Evolutionary conservation across 1,140 invertebrate species (phyloP).

Genomic region (Brachionus plicatilis): DNA sequence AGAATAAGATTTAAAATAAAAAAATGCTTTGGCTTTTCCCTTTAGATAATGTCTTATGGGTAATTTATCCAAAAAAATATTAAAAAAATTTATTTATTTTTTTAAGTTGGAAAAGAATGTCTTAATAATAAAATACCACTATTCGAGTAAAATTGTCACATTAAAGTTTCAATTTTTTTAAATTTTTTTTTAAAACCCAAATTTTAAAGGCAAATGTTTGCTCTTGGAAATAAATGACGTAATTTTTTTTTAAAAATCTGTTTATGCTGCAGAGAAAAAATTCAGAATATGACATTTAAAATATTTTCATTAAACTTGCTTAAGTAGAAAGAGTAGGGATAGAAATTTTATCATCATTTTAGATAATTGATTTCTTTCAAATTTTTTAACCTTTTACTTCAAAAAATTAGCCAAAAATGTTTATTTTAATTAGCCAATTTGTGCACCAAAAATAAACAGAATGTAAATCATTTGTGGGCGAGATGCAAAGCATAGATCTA

Average conservation of each 20-base stretch:
- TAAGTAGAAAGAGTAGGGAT: too few species aligned
- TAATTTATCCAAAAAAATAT: too few species aligned
- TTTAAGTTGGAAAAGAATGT: too few species aligned
- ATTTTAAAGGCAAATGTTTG: background rate
- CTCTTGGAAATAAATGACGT: background rate
- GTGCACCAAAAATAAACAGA: background rate
- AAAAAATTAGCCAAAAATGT: background rate
- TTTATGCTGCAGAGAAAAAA: background rate
- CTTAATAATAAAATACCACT: too few species aligned
- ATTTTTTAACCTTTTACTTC: background rate
- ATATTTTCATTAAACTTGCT: background rate
- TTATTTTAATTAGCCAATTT: background rate
- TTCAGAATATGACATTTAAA: background rate
- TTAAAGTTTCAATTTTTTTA: too few species aligned
- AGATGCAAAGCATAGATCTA: background rate
- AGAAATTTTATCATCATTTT: too few species aligned
- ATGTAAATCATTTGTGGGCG: background rate
- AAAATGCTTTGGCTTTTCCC: too few species aligned
- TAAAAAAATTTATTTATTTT: too few species aligned
- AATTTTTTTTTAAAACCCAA: too few species aligned
- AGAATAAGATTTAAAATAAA: too few species aligned
- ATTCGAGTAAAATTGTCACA: too few species aligned
- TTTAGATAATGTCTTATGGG: too few species aligned
- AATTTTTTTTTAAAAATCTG: background rate
- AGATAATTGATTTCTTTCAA: background rate